Evolutionary conservation across 2,888 invertebrate genomes (phyloP).

Genomic region (Salticus scenicus): DNA sequence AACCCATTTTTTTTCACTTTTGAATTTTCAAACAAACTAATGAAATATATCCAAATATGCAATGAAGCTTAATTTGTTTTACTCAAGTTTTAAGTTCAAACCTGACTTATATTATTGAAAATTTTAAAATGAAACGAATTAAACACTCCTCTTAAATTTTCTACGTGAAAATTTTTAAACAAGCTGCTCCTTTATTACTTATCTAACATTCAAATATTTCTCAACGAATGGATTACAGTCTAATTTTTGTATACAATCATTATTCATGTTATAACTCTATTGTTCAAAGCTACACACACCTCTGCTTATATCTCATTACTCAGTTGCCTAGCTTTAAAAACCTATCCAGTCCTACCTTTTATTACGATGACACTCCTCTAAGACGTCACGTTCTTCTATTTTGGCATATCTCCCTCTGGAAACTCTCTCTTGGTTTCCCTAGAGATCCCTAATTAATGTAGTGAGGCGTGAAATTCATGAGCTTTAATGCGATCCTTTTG

Average conservation of each 20-base stretch:
- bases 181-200: neutral
- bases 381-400: neutral
- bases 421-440: neutral
- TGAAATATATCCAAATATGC: too few species aligned
- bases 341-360: neutral
- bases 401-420: neutral
- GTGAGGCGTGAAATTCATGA: slow-evolving; percentile 63
- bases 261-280: neutral
- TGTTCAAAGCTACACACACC: neutral
- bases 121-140: too few species aligned
- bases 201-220: neutral
- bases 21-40: too few species aligned
- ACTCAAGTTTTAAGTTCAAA: too few species aligned
- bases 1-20: too few species aligned
- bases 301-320: neutral
- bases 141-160: too few species aligned
- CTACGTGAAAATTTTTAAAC: too few species aligned
- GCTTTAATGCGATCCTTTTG: slow-evolving; percentile 46
- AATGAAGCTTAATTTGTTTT: too few species aligned
- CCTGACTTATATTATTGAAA: too few species aligned
- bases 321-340: neutral
- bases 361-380: neutral
- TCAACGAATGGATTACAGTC: neutral
- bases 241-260: neutral
- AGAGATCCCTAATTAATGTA: slow-evolving; percentile 51